These are phyloP conservation scores for Dipus sagitta DNA, from an alignment of 2,797 vertebrate species.

Conservation along the genomic window DNA sequence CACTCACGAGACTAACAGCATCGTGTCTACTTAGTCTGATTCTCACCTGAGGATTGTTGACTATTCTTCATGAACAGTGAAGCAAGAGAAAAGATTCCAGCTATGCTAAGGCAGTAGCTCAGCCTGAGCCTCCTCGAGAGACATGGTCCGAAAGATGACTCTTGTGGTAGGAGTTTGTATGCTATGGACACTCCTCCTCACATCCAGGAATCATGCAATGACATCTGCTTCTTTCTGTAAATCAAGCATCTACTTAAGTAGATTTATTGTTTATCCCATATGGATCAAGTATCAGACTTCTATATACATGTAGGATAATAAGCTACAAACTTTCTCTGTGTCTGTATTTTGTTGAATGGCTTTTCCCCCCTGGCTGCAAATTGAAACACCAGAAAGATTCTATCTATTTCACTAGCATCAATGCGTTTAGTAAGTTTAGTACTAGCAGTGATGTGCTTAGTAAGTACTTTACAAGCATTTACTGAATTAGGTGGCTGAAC, in stretches of 20 bases:
- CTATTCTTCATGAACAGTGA: neutral
- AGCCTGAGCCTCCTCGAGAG: neutral
- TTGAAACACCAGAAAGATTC: neutral
- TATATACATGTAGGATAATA: neutral
- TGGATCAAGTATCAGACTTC: neutral
- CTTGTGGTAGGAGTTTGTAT: accelerated
- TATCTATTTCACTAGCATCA: constrained; percentile 21
- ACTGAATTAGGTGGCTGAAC: neutral
- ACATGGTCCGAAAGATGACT: neutral
- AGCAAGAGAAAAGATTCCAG: neutral
- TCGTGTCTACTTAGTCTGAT: neutral
- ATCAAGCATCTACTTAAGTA: neutral
- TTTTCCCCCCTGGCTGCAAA: neutral
- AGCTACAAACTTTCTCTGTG: neutral
- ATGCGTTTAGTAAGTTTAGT: neutral
- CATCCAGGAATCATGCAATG: neutral
- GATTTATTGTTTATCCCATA: neutral
- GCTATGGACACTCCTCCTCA: neutral
- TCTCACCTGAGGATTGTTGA: neutral
- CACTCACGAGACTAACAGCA: neutral
- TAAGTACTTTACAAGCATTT: neutral
- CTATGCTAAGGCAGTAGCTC: neutral
- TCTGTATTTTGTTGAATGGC: neutral
- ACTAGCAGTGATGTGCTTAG: neutral
- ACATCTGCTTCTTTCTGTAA: neutral